Percentiles rank a stretch among this genome's conserved stretches.
These are phyloP conservation scores for Periophthalmodon schlosseri DNA, from an alignment of 2,113 vertebrate species.

Conservation along the genomic window DNA sequence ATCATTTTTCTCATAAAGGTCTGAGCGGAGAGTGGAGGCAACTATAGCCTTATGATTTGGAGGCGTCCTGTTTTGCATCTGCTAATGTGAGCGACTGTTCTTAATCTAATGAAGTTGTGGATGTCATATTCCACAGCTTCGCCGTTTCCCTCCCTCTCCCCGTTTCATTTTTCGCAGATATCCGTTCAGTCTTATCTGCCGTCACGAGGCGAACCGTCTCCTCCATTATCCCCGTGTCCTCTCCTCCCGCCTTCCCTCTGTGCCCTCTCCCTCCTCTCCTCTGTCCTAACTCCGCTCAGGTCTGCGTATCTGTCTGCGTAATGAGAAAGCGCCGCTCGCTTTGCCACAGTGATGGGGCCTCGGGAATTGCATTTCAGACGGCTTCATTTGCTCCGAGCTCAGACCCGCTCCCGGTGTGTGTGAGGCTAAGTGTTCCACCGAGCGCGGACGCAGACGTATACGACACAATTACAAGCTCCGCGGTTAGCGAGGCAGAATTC, in stretches of 20 bases:
- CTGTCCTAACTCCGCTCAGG: conserved; percentile 4
- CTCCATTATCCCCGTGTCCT: neutral
- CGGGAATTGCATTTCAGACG: conserved; percentile 67
- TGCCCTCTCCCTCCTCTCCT: no score
- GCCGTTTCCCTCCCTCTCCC: neutral
- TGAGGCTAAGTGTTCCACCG: conserved; percentile 8
- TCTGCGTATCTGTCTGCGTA: conserved; percentile 57
- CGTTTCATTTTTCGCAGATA: neutral
- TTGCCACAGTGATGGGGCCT: conserved; percentile 46
- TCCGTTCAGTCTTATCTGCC: conserved; percentile 37
- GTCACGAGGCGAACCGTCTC: conserved; percentile 54
- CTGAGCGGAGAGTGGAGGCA: no score
- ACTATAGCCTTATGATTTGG: no score
- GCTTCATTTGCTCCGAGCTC: conserved; percentile 56
- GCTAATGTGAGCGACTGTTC: neutral
- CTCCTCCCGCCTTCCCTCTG: conserved; percentile 14
- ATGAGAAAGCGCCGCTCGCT: conserved; percentile 62
- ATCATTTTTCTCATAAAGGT: neutral
- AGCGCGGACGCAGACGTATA: neutral
- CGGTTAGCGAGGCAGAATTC: neutral
- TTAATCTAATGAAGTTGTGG: neutral
- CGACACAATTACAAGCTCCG: neutral
- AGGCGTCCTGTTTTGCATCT: neutral
- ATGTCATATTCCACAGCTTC: neutral
- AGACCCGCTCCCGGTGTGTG: conserved; percentile 32